Conservation (phyloP, 2,888 invertebrate genomes). For the Ormyrus labotus region DNA sequence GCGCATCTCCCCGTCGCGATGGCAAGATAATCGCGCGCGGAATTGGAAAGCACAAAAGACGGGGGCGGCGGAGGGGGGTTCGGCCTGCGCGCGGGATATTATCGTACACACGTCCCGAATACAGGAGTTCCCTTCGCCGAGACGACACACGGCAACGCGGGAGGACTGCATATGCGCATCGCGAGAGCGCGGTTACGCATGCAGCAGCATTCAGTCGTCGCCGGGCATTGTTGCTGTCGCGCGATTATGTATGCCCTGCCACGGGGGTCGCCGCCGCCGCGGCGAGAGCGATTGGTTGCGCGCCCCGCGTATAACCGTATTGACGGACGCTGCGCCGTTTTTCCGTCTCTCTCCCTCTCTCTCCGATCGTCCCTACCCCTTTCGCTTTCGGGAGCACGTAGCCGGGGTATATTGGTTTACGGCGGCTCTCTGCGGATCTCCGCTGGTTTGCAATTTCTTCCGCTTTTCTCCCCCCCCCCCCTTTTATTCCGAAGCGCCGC, state of each 20-base stretch:
- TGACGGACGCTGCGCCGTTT: background rate
- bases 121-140: too few species aligned
- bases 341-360: too few species aligned
- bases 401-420: background rate
- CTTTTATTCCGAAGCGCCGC: too few species aligned
- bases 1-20: too few species aligned
- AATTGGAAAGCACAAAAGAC: conserved; percentile 40
- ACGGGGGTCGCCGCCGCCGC: background rate
- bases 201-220: background rate
- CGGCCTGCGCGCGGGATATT: background rate
- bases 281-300: background rate
- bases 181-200: background rate
- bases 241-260: conserved; percentile 19
- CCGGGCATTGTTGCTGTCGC: conserved; percentile 34
- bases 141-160: conserved; percentile 10
- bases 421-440: background rate
- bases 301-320: background rate
- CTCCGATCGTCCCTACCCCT: too few species aligned
- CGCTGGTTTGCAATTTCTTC: conserved; percentile 9
- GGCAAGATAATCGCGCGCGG: conserved; percentile 27
- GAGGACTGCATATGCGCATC: conserved; percentile 49
- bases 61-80: background rate
- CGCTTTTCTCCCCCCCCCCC: background rate
- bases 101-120: background rate
- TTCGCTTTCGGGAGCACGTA: too few species aligned